Percentiles rank a stretch among this genome's conserved stretches.
phyloP scores from a whole-genome alignment of 2,888 invertebrate genomes.

The Argynnis bischoffii region DNA sequence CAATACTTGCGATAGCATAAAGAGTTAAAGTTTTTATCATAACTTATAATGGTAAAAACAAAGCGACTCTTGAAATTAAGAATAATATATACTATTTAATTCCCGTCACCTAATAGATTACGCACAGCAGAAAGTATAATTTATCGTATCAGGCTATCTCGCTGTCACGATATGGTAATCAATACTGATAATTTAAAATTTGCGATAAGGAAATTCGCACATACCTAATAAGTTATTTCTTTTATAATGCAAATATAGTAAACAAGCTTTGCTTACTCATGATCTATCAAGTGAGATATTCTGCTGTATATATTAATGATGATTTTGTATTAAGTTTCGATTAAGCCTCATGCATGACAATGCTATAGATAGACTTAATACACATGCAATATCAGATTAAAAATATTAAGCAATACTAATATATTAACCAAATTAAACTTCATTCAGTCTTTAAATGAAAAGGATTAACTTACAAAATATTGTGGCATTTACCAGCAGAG shows the following conservation, averaged over 20 bases:
- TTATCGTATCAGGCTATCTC: constrained; percentile 56
- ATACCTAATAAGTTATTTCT: background rate
- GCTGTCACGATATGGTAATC: constrained; percentile 66
- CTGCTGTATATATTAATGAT: too few relatives aligned
- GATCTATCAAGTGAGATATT: too few relatives aligned
- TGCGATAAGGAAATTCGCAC: constrained; percentile 55
- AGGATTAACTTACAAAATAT: background rate
- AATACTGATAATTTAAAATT: constrained; percentile 60
- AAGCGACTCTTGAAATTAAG: too few relatives aligned
- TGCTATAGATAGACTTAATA: too few relatives aligned
- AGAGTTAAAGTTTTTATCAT: constrained; percentile 9
- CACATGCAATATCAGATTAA: too few relatives aligned
- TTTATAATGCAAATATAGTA: too few relatives aligned
- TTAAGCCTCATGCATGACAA: too few relatives aligned
- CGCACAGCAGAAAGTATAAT: constrained; percentile 44
- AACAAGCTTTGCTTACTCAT: too few relatives aligned
- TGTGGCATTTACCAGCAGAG: constrained; percentile 8
- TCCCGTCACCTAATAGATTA: constrained; percentile 16
- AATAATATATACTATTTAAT: constrained; percentile 9
- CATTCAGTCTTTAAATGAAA: background rate
- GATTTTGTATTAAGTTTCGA: too few relatives aligned
- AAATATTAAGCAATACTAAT: background rate
- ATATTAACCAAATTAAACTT: background rate
- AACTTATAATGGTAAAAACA: background rate
- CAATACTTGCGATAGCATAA: constrained; percentile 47